A percentile compares a stretch with the other conserved stretches of the same genome.
Evolutionary conservation across 2,888 invertebrate genomes (phyloP).

Genomic region (Arctia plantaginis): DNA sequence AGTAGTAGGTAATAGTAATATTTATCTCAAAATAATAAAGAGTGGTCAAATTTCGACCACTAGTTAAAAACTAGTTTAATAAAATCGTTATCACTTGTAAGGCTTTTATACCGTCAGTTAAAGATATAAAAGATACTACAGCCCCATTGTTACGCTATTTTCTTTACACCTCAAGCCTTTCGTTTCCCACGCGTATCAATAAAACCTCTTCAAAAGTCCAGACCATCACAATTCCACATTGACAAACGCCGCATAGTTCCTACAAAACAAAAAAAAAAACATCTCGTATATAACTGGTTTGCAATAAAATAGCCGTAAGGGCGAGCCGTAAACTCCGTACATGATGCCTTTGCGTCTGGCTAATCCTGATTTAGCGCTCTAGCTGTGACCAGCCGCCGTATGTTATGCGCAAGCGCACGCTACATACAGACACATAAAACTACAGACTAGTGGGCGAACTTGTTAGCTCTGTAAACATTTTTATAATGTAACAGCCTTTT

Average conservation of each 20-base stretch:
- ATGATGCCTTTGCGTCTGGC: slow-evolving; percentile 75
- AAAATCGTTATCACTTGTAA: not conserved
- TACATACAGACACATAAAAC: slow-evolving; percentile 55
- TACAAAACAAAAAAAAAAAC: slow-evolving; percentile 39
- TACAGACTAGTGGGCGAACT: slow-evolving; percentile 36
- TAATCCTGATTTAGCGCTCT: slow-evolving; percentile 85
- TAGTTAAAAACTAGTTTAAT: not conserved
- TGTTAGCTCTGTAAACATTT: slow-evolving; percentile 22
- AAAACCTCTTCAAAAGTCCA: slow-evolving; percentile 15
- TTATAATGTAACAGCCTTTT: slow-evolving; percentile 28
- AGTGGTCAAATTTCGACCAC: not conserved
- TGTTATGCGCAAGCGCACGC: slow-evolving; percentile 70
- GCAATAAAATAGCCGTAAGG: slow-evolving; percentile 76
- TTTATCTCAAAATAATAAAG: not conserved
- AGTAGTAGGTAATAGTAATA: no score
- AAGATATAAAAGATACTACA: not conserved
- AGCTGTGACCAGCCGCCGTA: slow-evolving; percentile 69
- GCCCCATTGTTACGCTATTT: slow-evolving; percentile 4
- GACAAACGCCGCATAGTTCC: slow-evolving; percentile 46
- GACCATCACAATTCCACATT: slow-evolving; percentile 30
- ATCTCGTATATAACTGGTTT: slow-evolving; percentile 66
- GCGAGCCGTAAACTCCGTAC: slow-evolving; percentile 75
- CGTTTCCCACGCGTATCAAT: slow-evolving; percentile 23
- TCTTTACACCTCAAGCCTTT: not conserved
- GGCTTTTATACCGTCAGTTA: not conserved